Percentiles rank a stretch among this genome's conserved stretches.
phyloP scores from a whole-genome alignment of 1,140 invertebrate genomes.

The Caenorhabditis inopinata region DNA sequence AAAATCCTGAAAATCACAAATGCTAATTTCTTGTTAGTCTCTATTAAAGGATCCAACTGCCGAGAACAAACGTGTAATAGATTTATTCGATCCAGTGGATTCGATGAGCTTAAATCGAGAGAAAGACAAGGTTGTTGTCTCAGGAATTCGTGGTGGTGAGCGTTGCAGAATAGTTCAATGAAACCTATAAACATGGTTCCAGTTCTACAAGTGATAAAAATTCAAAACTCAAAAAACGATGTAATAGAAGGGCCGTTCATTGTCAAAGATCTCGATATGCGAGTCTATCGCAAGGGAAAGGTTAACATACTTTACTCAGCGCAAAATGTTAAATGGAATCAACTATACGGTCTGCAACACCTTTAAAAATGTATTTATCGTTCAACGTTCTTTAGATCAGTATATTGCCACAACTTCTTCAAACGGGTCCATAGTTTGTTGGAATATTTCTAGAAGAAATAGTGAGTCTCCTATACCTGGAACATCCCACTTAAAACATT shows the following conservation, averaged over 20 bases:
- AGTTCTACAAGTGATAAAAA: slow-evolving; percentile 3
- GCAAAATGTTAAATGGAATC: slow-evolving; percentile 28
- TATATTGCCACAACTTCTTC: slow-evolving; percentile 28
- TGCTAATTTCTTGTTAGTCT: neutral
- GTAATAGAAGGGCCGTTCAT: neutral
- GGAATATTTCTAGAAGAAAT: slow-evolving; percentile 29
- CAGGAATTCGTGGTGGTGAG: slow-evolving; percentile 28
- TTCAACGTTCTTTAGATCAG: slow-evolving; percentile 14
- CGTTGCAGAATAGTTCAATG: too few species aligned
- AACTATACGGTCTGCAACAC: neutral
- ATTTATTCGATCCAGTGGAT: slow-evolving; percentile 27
- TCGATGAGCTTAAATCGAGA: neutral
- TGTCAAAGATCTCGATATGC: slow-evolving; percentile 22
- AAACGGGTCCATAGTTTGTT: slow-evolving; percentile 13
- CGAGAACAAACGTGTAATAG: neutral
- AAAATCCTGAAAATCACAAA: neutral
- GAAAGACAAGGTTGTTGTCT: neutral
- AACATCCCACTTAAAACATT: neutral
- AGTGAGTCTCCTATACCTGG: too few species aligned
- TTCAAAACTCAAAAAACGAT: neutral
- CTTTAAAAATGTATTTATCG: neutral
- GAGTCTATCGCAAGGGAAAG: neutral
- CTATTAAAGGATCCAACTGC: neutral
- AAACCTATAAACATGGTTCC: too few species aligned
- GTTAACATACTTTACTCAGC: slow-evolving; percentile 10